phyloP scores from a whole-genome alignment of 1,140 invertebrate species.

The Semibalanus balanoides region DNA sequence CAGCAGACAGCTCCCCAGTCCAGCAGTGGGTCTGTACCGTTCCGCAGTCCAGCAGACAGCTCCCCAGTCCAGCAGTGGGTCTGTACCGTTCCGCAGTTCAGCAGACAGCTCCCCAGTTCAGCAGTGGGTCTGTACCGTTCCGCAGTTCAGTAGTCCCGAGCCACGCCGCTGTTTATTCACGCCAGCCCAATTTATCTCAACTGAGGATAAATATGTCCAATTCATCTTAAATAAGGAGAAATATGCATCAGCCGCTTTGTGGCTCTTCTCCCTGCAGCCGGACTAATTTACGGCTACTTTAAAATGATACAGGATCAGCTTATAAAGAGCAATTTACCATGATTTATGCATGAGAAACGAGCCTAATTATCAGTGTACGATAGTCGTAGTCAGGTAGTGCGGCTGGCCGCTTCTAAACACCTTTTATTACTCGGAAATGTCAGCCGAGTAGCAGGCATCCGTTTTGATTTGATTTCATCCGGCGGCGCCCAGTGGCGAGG shows the following conservation, averaged over 20 bases:
- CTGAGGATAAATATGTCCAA: not conserved
- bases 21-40: too few relatives aligned
- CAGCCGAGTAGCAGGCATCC: too few relatives aligned
- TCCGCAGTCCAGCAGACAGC: too few relatives aligned
- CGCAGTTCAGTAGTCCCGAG: too few relatives aligned
- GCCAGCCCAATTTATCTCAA: too few relatives aligned
- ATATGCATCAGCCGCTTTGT: not conserved
- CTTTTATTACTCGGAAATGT: not conserved
- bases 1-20: too few relatives aligned
- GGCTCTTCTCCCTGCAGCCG: not conserved
- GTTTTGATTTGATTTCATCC: not conserved
- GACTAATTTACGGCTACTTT: not conserved
- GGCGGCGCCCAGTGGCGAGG: not conserved
- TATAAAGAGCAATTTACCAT: constrained; percentile 1
- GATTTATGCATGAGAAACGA: not conserved
- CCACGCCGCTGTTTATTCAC: too few relatives aligned
- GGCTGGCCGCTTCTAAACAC: not conserved
- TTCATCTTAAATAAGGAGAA: not conserved
- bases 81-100: too few relatives aligned
- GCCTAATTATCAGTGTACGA: not conserved
- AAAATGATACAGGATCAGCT: constrained; percentile 2
- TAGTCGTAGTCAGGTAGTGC: not conserved
- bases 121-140: too few relatives aligned
- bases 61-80: too few relatives aligned
- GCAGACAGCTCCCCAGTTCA: too few relatives aligned